Conservation (phyloP, 2,888 invertebrate species). For the Amiota minor region DNA sequence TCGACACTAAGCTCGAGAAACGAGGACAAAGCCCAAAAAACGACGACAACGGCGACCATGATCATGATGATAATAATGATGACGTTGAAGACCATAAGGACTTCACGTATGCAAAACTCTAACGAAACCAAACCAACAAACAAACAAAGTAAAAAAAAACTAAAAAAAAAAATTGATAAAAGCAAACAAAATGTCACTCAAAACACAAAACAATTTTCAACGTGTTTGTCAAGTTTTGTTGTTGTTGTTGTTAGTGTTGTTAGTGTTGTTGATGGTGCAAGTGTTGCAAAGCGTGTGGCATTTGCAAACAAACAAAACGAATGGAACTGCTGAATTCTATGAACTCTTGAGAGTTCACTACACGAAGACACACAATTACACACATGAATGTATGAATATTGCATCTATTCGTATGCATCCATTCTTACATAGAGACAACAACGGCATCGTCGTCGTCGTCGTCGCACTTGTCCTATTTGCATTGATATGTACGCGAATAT, state of each 20-base stretch:
- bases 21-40: no score
- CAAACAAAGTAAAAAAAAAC: neutral
- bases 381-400: slow-evolving; percentile 10
- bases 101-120: neutral
- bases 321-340: neutral
- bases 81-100: neutral
- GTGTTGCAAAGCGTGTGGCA: neutral
- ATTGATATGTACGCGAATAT: slow-evolving; percentile 16
- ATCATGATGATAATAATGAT: no score
- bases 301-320: slow-evolving; percentile 7
- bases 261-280: neutral
- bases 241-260: neutral
- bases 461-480: slow-evolving; percentile 17
- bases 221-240: slow-evolving; percentile 7
- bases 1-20: no score
- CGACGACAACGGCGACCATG: no score
- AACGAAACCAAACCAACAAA: neutral
- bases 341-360: neutral
- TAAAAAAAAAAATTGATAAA: neutral
- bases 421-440: no score
- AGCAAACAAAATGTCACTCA: slow-evolving; percentile 4
- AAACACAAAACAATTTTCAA: slow-evolving; percentile 17
- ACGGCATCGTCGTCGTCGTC: neutral
- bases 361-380: slow-evolving; percentile 9
- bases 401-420: neutral